Base-by-base conservation (phyloP, 2,797 vertebrate species). In the Columba guinea region DNA sequence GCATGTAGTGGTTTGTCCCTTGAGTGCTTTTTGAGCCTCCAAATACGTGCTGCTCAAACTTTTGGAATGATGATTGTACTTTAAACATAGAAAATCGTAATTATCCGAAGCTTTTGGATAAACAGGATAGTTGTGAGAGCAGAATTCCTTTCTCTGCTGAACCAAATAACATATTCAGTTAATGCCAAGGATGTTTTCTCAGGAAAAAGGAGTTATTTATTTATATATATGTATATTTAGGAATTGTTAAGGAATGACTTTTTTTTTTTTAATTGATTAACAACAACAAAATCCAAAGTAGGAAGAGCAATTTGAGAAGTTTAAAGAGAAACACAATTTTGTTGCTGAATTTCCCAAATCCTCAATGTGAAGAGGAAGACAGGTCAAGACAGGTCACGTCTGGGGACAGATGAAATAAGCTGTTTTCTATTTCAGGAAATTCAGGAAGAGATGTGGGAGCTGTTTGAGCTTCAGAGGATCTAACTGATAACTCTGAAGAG, bases 71-170 rank as follows among this genome's bases (percentile, higher is more conserved):
- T 41, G 62, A 7, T 41, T 80, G 9, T 83, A 28, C 19, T 82
- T 93, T 21, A 80, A 87, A 87, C 39, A 62, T 32, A 73, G 56
- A 77, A 90, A 84, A 80, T 14, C 2, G 11, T 49, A 59, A 35
- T 69, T 79, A 56, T 69, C 30, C n/a, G 30, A 77, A 77, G 55
- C 59, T 89, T 87, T 73, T 68, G 32, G 34, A 23, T 84, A 80
- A 95, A 89, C 89, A 73, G 76, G 65, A 55, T 85, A 76, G 26
- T 79, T 91, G 35, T 23, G 49, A 88, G 76, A 89, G 22, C 71
- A 83, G 63, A 65, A 88, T 75, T 85, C 53, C 64, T 75, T 75
- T 76, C 63, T 85, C 49, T 64, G 28, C 64, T 60, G 56, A 73
- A 27, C 35, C 22, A 67, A 37, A 63, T 93, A 93, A 60, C 24